Conservation (phyloP, 2,888 invertebrate genomes). For the Chalcis sispes region DNA sequence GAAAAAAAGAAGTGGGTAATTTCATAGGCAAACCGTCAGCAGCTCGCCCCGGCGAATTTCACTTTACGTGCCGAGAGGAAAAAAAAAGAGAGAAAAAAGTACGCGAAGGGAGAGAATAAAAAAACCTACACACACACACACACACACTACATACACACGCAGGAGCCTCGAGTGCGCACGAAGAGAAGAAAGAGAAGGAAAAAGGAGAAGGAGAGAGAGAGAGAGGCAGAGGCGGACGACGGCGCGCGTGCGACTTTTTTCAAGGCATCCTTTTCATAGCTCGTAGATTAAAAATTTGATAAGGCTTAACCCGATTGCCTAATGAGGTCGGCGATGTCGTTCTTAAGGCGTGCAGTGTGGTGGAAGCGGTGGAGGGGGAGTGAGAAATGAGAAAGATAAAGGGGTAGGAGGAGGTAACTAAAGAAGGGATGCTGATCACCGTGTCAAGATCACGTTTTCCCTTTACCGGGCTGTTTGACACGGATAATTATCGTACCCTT, state of each 20-base stretch:
- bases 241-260: not conserved
- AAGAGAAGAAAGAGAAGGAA: too few relatives aligned
- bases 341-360: too few relatives aligned
- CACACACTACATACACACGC: too few relatives aligned
- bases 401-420: not conserved
- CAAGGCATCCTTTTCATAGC: slow-evolving; percentile 15
- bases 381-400: too few relatives aligned
- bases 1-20: not conserved
- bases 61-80: slow-evolving; percentile 26
- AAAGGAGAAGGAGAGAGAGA: not conserved
- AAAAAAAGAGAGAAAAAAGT: too few relatives aligned
- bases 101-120: too few relatives aligned
- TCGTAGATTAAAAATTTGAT: slow-evolving; percentile 44
- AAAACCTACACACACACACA: too few relatives aligned
- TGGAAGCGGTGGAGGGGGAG: not conserved
- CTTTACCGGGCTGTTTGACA: slow-evolving; percentile 54
- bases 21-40: not conserved
- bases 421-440: slow-evolving; percentile 58
- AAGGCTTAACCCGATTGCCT: slow-evolving; percentile 60
- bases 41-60: not conserved
- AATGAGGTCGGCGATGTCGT: slow-evolving; percentile 61
- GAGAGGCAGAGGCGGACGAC: too few relatives aligned
- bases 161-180: too few relatives aligned
- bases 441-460: slow-evolving; percentile 61
- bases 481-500: slow-evolving; percentile 51